Evolutionary conservation across 2,113 vertebrate species (phyloP).

Genomic region (Lagenorhynchus albirostris): DNA sequence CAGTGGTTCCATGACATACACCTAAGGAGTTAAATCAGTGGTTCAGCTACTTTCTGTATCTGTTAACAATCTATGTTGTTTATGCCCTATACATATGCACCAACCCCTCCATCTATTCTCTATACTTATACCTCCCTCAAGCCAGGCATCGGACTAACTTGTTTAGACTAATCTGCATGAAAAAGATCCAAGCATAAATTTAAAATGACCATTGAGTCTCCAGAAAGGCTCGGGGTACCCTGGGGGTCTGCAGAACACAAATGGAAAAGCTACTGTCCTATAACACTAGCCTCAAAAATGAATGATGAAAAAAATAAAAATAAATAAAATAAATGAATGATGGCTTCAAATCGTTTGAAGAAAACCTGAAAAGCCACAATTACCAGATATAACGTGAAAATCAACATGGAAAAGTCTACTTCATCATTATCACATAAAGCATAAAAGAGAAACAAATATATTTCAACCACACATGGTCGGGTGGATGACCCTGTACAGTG

Average conservation of each 20-base stretch:
- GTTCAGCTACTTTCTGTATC: background rate
- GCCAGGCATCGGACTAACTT: background rate
- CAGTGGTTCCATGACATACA: background rate
- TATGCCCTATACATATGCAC: background rate
- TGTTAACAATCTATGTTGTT: background rate
- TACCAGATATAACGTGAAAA: background rate
- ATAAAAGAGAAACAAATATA: background rate
- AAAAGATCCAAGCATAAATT: background rate
- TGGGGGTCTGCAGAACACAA: background rate
- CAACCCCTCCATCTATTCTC: background rate
- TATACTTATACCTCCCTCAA: background rate
- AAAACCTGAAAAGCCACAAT: slow-evolving; percentile 11
- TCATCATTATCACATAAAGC: background rate
- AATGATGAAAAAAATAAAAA: background rate
- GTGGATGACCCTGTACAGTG: background rate
- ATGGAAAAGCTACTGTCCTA: background rate
- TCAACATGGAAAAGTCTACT: background rate
- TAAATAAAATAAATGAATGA: background rate
- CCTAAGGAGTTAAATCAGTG: background rate
- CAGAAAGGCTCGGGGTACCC: background rate
- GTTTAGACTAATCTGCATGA: background rate
- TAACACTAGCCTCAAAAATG: background rate
- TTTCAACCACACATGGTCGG: background rate
- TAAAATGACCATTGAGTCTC: background rate
- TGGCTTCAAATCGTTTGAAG: background rate